These are phyloP conservation scores for Cartodere bifasciata DNA, from an alignment of 2,888 invertebrate genomes.

Conservation along the genomic window DNA sequence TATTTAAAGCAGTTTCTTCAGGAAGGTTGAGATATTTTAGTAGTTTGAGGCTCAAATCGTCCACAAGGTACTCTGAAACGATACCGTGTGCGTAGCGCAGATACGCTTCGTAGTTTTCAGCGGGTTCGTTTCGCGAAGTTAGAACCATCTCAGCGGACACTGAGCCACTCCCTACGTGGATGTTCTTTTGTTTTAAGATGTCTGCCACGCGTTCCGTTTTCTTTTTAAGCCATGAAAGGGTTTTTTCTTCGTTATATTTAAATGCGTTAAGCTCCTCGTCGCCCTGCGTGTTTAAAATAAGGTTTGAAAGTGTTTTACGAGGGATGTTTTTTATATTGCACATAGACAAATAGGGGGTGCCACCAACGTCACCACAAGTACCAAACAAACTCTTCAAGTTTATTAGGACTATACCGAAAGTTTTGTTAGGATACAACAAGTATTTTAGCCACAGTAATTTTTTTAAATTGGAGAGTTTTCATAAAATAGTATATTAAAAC, in stretches of 20 bases:
- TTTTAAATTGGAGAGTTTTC: no score
- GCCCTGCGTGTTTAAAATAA: no score
- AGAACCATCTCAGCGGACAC: slow-evolving; percentile 66
- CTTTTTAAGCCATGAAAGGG: slow-evolving; percentile 60
- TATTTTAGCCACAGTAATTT: no score
- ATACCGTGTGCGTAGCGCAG: slow-evolving; percentile 66
- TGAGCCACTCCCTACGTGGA: slow-evolving; percentile 62
- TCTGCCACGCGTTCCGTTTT: slow-evolving; percentile 54
- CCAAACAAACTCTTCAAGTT: no score
- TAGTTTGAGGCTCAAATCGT: slow-evolving; percentile 52
- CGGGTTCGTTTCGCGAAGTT: slow-evolving; percentile 37
- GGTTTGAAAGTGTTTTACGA: no score
- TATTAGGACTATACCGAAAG: no score
- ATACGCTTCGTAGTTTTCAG: slow-evolving; percentile 46
- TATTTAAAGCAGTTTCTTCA: slow-evolving; percentile 43
- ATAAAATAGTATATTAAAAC: no score
- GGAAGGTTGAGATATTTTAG: slow-evolving; percentile 52
- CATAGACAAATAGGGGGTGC: no score
- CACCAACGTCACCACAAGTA: no score
- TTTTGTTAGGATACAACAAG: no score
- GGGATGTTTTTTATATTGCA: no score
- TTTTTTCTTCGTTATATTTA: slow-evolving; percentile 69
- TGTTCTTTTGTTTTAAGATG: slow-evolving; percentile 51
- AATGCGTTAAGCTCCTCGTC: slow-evolving; percentile 62
- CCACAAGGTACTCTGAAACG: slow-evolving; percentile 63